Evolutionary conservation across 2,113 vertebrate genomes (phyloP).

Genomic region (Ovis canadensis): DNA sequence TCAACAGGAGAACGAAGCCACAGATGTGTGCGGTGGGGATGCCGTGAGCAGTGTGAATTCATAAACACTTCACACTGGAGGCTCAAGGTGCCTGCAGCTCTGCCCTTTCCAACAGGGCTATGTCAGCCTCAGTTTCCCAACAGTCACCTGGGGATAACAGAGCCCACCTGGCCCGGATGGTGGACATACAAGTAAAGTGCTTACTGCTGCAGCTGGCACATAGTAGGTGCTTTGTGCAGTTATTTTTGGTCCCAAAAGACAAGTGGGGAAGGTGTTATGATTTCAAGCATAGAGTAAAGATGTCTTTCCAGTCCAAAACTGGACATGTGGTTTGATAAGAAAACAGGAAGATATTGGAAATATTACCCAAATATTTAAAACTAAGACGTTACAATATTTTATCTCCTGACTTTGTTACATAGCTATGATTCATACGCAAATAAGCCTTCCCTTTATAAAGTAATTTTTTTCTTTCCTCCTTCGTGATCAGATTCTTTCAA

Average conservation of each 20-base stretch:
- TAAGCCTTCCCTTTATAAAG: background rate
- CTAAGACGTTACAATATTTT: background rate
- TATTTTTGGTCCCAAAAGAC: background rate
- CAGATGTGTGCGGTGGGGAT: accelerated
- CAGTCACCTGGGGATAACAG: background rate
- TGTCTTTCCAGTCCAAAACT: background rate
- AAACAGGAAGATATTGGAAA: background rate
- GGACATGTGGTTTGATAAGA: background rate
- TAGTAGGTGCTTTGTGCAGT: background rate
- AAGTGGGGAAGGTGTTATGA: background rate
- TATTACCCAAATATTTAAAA: background rate
- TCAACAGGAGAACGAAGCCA: background rate
- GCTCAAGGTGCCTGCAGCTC: background rate
- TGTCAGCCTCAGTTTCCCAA: background rate
- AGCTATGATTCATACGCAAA: background rate
- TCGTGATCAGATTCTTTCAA: background rate
- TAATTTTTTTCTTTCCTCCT: background rate
- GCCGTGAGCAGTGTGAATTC: background rate
- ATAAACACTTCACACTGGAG: background rate
- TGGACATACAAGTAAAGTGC: background rate
- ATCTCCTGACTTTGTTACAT: background rate
- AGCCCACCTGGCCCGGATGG: background rate
- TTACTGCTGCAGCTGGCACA: no score
- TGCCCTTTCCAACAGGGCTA: background rate
- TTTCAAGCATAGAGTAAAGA: background rate